A percentile compares a stretch with the other conserved stretches of the same genome.
Conservation (phyloP, 2,113 vertebrate species). For the Stigmatopora argus region DNA sequence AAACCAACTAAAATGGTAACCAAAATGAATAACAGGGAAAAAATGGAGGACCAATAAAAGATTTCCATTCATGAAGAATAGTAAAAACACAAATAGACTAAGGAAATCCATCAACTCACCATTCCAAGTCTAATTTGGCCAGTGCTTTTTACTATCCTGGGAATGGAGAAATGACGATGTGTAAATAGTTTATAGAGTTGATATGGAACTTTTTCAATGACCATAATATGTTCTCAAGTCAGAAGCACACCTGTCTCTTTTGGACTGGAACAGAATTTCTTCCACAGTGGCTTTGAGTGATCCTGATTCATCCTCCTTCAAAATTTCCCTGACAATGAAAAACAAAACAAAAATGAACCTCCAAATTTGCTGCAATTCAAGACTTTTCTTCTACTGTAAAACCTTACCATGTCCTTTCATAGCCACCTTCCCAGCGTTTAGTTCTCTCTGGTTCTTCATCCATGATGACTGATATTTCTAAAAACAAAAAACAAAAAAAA, state of each 20-base stretch:
- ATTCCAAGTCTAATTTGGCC: constrained; percentile 14
- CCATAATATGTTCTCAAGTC: not conserved
- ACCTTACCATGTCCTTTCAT: constrained; percentile 89
- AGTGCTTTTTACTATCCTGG: constrained; percentile 1
- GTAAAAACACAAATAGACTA: not conserved
- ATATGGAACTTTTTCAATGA: too few species aligned
- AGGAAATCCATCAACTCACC: constrained; percentile 1
- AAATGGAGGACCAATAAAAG: not conserved
- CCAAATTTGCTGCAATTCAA: not conserved
- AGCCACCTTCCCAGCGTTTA: constrained; percentile 98
- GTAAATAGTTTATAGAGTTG: too few species aligned
- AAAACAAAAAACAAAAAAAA: not conserved
- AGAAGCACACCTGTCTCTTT: constrained; percentile 80
- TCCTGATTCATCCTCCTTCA: constrained; percentile 94
- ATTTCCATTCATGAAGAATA: not conserved
- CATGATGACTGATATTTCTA: constrained; percentile 62
- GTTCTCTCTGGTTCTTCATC: constrained; percentile 92
- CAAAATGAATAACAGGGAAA: not conserved
- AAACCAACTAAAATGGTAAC: not conserved
- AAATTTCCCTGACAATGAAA: constrained; percentile 79
- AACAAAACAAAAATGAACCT: not conserved
- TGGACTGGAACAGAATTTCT: constrained; percentile 91
- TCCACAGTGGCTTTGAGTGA: constrained; percentile 93
- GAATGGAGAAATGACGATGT: not conserved
- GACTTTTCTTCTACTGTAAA: not conserved